Evolutionary conservation across 2,113 vertebrate species (phyloP).

Genomic region (Ceratotherium simum): DNA sequence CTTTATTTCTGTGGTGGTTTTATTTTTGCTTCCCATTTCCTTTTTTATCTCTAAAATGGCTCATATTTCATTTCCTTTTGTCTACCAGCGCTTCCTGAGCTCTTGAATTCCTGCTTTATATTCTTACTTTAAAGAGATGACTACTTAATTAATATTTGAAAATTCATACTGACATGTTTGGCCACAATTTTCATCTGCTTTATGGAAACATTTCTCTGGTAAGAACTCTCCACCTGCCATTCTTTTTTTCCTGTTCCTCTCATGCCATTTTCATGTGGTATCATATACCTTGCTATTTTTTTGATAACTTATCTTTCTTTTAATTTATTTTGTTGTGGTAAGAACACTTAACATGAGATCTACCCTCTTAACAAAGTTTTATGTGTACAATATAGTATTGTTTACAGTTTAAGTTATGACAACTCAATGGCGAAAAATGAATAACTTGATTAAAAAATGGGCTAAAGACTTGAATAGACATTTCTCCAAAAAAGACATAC

Average conservation of each 20-base stretch:
- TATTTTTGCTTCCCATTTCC: not conserved
- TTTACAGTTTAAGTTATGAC: not conserved
- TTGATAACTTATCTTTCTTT: not conserved
- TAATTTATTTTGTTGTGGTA: not conserved
- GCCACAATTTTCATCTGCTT: not conserved
- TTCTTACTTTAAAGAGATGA: not conserved
- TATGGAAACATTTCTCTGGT: not conserved
- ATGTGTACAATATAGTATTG: not conserved
- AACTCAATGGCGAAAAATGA: no score
- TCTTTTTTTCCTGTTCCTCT: not conserved
- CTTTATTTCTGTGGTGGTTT: constrained; percentile 12
- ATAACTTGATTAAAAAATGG: no score
- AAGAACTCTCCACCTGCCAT: not conserved
- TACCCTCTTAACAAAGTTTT: not conserved
- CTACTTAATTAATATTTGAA: constrained; percentile 1
- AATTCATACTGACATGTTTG: constrained; percentile 8
- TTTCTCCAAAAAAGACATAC: no score
- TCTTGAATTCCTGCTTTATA: not conserved
- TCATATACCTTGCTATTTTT: not conserved
- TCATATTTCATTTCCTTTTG: constrained; percentile 11
- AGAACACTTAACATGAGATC: not conserved
- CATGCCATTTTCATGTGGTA: not conserved
- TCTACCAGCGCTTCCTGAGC: not conserved
- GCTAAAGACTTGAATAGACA: no score
- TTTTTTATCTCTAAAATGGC: not conserved